Percentiles rank a stretch among this genome's conserved stretches.
These are phyloP conservation scores for Drosophila merina DNA, from an alignment of 2,888 invertebrate species.

Conservation along the genomic window DNA sequence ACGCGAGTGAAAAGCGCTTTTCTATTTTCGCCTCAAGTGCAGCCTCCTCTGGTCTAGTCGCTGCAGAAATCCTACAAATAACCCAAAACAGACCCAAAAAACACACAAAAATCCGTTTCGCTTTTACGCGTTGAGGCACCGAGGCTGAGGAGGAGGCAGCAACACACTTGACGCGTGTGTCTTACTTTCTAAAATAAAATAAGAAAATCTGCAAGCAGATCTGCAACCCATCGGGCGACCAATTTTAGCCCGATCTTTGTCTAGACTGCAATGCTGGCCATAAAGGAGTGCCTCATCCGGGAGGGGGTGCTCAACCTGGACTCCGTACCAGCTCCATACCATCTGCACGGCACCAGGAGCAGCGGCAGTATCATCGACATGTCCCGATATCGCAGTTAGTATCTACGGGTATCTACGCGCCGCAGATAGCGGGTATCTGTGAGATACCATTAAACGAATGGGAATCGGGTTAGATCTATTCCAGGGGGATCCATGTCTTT, in stretches of 20 bases:
- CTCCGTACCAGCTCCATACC: slow-evolving; percentile 46
- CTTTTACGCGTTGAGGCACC: slow-evolving; percentile 9
- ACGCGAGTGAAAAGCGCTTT: slow-evolving; percentile 71
- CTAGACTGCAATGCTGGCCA: slow-evolving; percentile 70
- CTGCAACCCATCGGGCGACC: slow-evolving; percentile 19
- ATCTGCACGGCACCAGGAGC: slow-evolving; percentile 61
- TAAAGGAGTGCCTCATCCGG: slow-evolving; percentile 81
- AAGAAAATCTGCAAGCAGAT: slow-evolving; percentile 30
- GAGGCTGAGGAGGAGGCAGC: not conserved
- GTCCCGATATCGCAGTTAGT: slow-evolving; percentile 71
- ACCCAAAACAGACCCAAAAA: slow-evolving; percentile 9
- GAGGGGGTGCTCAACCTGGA: slow-evolving; percentile 80
- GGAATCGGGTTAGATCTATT: not conserved
- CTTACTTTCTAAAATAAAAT: slow-evolving; percentile 70
- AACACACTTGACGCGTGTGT: slow-evolving; percentile 62
- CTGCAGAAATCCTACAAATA: slow-evolving; percentile 39
- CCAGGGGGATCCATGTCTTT: not conserved
- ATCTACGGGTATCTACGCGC: slow-evolving; percentile 59
- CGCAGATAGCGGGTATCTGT: slow-evolving; percentile 26
- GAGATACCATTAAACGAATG: slow-evolving; percentile 7
- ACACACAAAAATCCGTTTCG: slow-evolving; percentile 27
- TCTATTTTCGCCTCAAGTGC: slow-evolving; percentile 78
- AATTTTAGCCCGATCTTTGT: slow-evolving; percentile 25
- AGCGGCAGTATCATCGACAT: slow-evolving; percentile 67
- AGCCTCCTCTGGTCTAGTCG: slow-evolving; percentile 31